Evolutionary conservation across 2,113 vertebrate species (phyloP), one percentile per base, ranked within the genome.

Genomic region (Ceuthmochares aereus): DNA sequence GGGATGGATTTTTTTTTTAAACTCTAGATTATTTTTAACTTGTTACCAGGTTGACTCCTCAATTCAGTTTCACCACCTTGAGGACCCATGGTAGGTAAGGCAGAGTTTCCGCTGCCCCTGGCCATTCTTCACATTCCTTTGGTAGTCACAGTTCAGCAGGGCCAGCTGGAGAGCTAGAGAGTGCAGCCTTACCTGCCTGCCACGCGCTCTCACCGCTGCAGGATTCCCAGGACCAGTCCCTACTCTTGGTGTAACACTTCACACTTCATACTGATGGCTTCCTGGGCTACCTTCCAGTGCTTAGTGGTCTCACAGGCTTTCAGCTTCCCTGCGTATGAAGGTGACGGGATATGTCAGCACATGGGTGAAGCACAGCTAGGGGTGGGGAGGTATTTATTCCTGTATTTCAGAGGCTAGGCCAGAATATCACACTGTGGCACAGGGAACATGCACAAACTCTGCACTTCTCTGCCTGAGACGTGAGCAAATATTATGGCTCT

Each of bases 71-170:
- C 59, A 73, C 88, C 70, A 56, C 51, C 15, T 8, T 34, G 64
- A 78, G 80, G 76, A 49, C 42, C 25, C 42, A 9, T 20, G 32
- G 87, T 80, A 69, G 94, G 79, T 72, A 60, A 86, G 76, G 92
- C 92, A 84, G 69, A 67, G 54, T 68, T 8, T 83, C 52, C 1
- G 0, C 12, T 37, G 11, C n/a, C 60, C 51, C 70, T 70, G 69
- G 40, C 89, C 94, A 43, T 81, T 94, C 84, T 86, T 66, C 84
- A 68, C 87, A 60, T 84, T 84, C 94, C 84, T 95, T 66, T 56
- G 67, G 63, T 60, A 60, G 89, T 89, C 47, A 40, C 54, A 80
- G 83, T 8, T 3, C 62, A 55, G 68, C 9, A 9, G 76, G 79
- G 69, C 45, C 70, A 84, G 60, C 70, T 59, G 77, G 72, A 90